Percentiles rank a stretch among this genome's conserved stretches.
These are phyloP conservation scores for Ariopsis seemanni DNA, from an alignment of 2,113 vertebrate genomes.

Conservation along the genomic window DNA sequence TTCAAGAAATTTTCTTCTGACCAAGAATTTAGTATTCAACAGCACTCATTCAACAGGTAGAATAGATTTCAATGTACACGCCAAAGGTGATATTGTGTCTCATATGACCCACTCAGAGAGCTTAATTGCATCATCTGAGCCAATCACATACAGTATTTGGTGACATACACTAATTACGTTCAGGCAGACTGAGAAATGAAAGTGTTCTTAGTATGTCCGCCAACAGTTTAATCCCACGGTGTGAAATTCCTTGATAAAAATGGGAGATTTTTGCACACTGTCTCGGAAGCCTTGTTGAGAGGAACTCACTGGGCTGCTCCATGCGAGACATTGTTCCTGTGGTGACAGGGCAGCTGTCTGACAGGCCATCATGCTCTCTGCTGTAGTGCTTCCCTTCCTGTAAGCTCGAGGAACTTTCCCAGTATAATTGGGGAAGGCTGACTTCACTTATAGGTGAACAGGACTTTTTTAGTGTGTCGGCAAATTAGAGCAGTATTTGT, in stretches of 20 bases:
- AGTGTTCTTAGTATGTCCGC: neutral
- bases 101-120: neutral
- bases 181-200: neutral
- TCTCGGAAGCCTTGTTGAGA: conserved; percentile 24
- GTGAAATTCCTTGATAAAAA: conserved; percentile 14
- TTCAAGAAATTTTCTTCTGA: neutral
- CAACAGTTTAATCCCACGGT: neutral
- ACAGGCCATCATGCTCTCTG: conserved; percentile 9
- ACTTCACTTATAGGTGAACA: conserved; percentile 27
- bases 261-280: neutral
- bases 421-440: conserved; percentile 39
- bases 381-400: conserved; percentile 2
- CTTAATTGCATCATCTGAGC: neutral
- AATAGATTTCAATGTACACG: neutral
- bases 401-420: conserved; percentile 4
- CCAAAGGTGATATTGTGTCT: neutral
- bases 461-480: conserved; percentile 15
- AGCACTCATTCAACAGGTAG: neutral
- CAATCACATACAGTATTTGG: neutral
- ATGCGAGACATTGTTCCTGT: conserved; percentile 36
- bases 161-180: neutral
- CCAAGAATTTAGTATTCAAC: neutral
- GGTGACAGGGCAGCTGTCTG: conserved; percentile 32
- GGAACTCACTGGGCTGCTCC: conserved; percentile 10
- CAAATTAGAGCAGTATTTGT: conserved; percentile 25